These are phyloP conservation scores for Chrysodeixis includens DNA, from an alignment of 2,888 invertebrate species.

Conservation along the genomic window DNA sequence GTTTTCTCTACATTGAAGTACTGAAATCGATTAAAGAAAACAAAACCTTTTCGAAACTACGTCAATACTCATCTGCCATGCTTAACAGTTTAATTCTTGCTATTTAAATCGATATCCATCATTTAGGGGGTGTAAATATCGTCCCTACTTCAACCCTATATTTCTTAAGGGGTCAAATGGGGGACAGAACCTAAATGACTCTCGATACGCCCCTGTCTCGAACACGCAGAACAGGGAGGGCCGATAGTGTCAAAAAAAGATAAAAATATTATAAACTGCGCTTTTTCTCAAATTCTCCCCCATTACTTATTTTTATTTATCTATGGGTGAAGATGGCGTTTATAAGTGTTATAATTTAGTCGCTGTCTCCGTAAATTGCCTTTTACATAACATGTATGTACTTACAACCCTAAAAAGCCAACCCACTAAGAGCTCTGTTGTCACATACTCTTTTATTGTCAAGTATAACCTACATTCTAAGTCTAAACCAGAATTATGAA, in stretches of 20 bases:
- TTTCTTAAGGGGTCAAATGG: conserved; percentile 81
- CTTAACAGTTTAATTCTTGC: conserved; percentile 20
- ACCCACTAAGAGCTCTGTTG: neutral
- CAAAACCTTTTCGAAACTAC: neutral
- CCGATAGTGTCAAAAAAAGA: conserved; percentile 89
- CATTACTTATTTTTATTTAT: conserved; percentile 67
- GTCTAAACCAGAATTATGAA: conserved; percentile 17
- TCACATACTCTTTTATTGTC: neutral
- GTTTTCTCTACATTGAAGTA: conserved; percentile 7
- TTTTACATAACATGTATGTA: neutral
- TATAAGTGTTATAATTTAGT: conserved; percentile 44
- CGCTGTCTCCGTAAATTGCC: conserved; percentile 29
- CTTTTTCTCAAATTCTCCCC: conserved; percentile 68
- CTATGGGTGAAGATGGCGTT: conserved; percentile 54
- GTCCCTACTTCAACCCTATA: conserved; percentile 68
- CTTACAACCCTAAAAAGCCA: conserved; percentile 12
- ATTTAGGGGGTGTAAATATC: conserved; percentile 47
- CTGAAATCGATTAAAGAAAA: neutral
- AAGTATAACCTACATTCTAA: conserved; percentile 13
- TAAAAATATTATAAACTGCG: conserved; percentile 88
- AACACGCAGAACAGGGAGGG: conserved; percentile 80
- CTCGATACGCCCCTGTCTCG: conserved; percentile 85
- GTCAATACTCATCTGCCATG: neutral
- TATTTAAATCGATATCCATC: conserved; percentile 58
- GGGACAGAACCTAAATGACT: conserved; percentile 79